These are phyloP conservation scores for Oncorhynchus keta DNA, from an alignment of 2,113 vertebrate species.

Conservation along the genomic window DNA sequence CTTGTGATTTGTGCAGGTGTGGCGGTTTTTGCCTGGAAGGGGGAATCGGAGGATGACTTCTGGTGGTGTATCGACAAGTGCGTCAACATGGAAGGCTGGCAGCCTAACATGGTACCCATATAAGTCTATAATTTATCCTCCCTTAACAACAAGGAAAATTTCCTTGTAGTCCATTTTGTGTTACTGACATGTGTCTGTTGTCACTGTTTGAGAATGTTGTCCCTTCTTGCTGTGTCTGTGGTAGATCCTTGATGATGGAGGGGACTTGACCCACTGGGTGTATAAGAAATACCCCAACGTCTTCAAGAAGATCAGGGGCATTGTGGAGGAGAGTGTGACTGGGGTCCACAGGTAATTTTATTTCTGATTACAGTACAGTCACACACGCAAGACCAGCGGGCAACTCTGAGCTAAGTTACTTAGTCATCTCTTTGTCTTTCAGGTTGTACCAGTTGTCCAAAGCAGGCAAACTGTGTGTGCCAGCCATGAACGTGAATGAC, in stretches of 20 bases:
- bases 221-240: constrained; percentile 4
- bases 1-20: constrained; percentile 78
- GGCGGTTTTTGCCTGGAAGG: constrained; percentile 97
- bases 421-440: constrained; percentile 6
- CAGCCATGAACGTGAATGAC: constrained; percentile 98
- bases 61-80: constrained; percentile 99
- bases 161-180: background rate
- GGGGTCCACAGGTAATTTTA: constrained; percentile 88
- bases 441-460: constrained; percentile 98
- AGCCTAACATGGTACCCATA: constrained; percentile 90
- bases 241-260: constrained; percentile 96
- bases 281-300: constrained; percentile 97
- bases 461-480: constrained; percentile 95
- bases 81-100: constrained; percentile 90
- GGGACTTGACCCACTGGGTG: constrained; percentile 98
- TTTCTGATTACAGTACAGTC: background rate
- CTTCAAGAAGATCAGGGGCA: constrained; percentile 96
- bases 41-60: constrained; percentile 97
- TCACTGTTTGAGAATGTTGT: background rate
- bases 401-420: background rate
- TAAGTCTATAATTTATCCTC: background rate
- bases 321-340: constrained; percentile 99
- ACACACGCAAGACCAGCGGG: background rate
- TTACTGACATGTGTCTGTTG: background rate
- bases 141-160: background rate